Conservation (phyloP, 2,113 vertebrate genomes). For the Lamprologus lemairii region DNA sequence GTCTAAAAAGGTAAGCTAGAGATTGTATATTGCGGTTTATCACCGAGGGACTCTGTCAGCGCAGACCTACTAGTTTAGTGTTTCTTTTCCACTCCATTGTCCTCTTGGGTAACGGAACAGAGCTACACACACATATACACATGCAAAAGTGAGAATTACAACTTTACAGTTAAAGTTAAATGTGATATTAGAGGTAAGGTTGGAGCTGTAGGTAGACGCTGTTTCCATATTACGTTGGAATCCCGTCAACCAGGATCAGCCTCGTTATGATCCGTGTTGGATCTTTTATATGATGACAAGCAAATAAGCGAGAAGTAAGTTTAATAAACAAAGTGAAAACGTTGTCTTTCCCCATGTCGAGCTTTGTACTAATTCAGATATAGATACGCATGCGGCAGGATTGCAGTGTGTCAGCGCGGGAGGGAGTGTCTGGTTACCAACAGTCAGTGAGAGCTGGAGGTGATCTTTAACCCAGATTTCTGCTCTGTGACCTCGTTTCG, state of each 20-base stretch:
- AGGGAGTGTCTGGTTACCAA: conserved; percentile 8
- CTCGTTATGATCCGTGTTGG: background rate
- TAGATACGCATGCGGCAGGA: background rate
- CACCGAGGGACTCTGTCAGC: background rate
- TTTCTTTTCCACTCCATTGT: background rate
- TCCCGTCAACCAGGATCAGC: background rate
- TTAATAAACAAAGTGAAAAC: background rate
- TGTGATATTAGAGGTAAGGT: background rate
- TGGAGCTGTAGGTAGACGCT: background rate
- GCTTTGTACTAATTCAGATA: background rate
- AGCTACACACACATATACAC: background rate
- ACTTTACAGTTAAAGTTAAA: background rate
- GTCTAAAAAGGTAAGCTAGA: background rate
- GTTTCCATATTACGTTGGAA: background rate
- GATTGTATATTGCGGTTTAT: background rate
- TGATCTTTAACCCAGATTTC: conserved; percentile 34
- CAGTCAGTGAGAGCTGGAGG: background rate
- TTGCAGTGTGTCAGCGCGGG: background rate
- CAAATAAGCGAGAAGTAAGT: background rate
- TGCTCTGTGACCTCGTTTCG: background rate
- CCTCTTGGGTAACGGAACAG: background rate
- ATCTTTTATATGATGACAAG: background rate
- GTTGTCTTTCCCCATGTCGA: background rate
- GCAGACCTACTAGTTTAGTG: background rate
- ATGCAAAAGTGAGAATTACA: background rate